These are phyloP conservation scores for Boleophthalmus pectinirostris DNA, from an alignment of 2,113 vertebrate genomes.

Conservation along the genomic window DNA sequence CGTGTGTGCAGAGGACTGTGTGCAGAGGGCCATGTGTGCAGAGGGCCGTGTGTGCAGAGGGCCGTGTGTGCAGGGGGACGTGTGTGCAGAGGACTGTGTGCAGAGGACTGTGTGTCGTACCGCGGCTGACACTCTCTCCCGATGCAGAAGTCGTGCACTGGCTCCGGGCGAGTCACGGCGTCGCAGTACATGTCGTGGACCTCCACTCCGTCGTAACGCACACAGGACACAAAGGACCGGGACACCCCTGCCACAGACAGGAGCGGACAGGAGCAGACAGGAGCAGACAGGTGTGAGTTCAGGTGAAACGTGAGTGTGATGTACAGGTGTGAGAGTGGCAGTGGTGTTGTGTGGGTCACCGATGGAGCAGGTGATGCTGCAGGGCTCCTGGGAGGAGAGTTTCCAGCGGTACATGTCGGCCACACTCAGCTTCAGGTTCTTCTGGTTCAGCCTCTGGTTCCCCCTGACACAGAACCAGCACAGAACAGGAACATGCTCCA, in stretches of 20 bases:
- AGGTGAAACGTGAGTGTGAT: background rate
- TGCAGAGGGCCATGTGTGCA: no score
- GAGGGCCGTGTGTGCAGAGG: no score
- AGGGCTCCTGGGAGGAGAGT: conserved; percentile 95
- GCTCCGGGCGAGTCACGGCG: conserved; percentile 90
- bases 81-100: no score
- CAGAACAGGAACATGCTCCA: background rate
- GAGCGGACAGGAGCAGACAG: background rate
- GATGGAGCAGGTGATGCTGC: conserved; percentile 96
- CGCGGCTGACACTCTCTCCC: conserved; percentile 96
- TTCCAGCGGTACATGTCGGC: conserved; percentile 99
- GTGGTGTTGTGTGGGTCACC: conserved; percentile 68
- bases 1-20: no score
- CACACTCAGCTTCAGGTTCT: conserved; percentile 89
- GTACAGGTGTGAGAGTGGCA: no score
- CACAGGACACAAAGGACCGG: conserved; percentile 90
- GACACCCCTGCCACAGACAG: conserved; percentile 82
- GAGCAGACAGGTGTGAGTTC: background rate
- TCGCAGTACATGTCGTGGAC: conserved; percentile 94
- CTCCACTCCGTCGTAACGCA: conserved; percentile 93
- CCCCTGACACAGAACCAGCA: conserved; percentile 75
- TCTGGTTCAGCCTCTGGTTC: conserved; percentile 86
- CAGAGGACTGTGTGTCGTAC: conserved; percentile 58
- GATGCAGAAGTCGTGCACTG: conserved; percentile 95
- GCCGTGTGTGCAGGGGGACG: no score